A percentile compares a stretch with the other conserved stretches of the same genome.
phyloP scores from a whole-genome alignment of 53 echinoderm and acorn worm genomes.

The Arbacia lixula region DNA sequence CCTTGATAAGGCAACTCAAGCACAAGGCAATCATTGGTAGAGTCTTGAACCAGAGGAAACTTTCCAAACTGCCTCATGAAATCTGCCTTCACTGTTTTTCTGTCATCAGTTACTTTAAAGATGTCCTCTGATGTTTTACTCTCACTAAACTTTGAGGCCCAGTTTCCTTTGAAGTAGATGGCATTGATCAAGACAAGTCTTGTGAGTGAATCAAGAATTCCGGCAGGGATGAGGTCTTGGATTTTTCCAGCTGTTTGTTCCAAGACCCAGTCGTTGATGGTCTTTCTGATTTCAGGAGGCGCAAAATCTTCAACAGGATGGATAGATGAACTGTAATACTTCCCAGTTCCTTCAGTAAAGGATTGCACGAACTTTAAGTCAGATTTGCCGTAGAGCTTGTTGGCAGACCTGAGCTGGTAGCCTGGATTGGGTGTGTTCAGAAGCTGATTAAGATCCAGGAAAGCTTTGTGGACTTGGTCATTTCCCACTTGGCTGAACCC shows the following conservation, averaged over 20 bases:
- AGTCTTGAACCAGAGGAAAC: constrained; percentile 32
- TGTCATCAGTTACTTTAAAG: constrained; percentile 15
- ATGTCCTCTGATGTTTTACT: constrained; percentile 9
- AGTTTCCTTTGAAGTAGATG: constrained; percentile 90
- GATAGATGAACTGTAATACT: constrained; percentile 50
- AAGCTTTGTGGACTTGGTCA: constrained; percentile 58
- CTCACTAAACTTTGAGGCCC: constrained; percentile 57
- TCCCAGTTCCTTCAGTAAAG: constrained; percentile 56
- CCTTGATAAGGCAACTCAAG: constrained; percentile 84
- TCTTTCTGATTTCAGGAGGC: not conserved
- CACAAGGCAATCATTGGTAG: constrained; percentile 60
- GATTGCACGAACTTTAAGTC: constrained; percentile 49
- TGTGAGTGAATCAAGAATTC: constrained; percentile 64
- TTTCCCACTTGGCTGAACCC: constrained; percentile 49
- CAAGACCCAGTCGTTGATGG: constrained; percentile 89
- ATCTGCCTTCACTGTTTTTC: not conserved
- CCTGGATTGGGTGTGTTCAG: constrained; percentile 21
- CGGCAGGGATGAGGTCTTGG: constrained; percentile 63
- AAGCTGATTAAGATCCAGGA: constrained; percentile 63
- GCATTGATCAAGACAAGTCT: constrained; percentile 85
- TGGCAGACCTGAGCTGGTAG: constrained; percentile 69
- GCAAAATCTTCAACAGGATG: constrained; percentile 43
- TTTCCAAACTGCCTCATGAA: not conserved
- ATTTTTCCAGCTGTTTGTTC: constrained; percentile 79
- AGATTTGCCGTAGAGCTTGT: constrained; percentile 72